Conservation (phyloP, 2,888 invertebrate genomes). For the Limnephilus lunatus region DNA sequence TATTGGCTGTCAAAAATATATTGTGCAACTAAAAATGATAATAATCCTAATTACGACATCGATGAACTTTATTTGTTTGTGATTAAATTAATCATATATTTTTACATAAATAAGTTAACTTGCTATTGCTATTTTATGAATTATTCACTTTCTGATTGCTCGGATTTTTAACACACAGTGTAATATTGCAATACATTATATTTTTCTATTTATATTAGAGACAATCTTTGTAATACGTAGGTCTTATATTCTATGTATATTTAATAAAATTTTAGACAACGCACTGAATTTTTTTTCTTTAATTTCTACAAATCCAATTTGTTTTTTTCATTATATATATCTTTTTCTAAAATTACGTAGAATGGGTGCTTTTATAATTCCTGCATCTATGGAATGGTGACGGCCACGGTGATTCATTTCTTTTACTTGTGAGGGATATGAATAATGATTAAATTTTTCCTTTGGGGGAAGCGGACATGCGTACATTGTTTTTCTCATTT, state of each 20-base stretch:
- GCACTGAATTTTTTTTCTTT: constrained; percentile 11
- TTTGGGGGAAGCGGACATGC: too few relatives aligned
- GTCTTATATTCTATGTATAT: constrained; percentile 44
- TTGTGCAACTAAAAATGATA: constrained; percentile 1
- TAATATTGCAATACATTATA: constrained; percentile 31
- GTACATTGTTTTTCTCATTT: too few relatives aligned
- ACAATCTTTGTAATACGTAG: constrained; percentile 21
- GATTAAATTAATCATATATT: not conserved
- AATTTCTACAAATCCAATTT: constrained; percentile 12
- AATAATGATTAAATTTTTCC: too few relatives aligned
- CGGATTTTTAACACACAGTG: constrained; percentile 34
- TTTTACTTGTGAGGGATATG: too few relatives aligned
- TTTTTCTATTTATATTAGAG: constrained; percentile 42
- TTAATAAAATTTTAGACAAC: constrained; percentile 29
- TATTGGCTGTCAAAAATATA: not conserved
- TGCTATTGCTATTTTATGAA: constrained; percentile 12
- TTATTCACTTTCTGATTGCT: constrained; percentile 20
- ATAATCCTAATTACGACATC: constrained; percentile 11
- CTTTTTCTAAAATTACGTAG: not conserved
- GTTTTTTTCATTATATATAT: not conserved
- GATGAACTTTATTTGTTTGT: constrained; percentile 22
- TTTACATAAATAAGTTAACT: not conserved
- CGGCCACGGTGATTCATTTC: too few relatives aligned
- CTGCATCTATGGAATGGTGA: too few relatives aligned
- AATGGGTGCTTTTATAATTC: too few relatives aligned